Evolutionary conservation across 2,888 invertebrate genomes (phyloP).

Genomic region (Cantharis flavilabris): DNA sequence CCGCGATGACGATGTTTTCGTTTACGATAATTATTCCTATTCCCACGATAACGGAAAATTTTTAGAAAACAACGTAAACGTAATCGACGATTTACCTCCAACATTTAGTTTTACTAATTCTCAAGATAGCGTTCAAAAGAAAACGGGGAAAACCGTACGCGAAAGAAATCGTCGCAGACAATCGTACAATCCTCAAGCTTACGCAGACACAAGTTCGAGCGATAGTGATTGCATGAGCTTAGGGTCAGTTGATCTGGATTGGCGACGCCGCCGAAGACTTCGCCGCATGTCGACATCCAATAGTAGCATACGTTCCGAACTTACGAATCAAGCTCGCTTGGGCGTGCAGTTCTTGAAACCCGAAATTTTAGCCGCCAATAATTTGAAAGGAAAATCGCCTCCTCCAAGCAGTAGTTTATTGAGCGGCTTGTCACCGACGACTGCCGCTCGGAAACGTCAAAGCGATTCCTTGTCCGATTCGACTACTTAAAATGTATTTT

Average conservation of each 20-base stretch:
- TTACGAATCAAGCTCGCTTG: constrained; percentile 47
- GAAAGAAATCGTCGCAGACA: constrained; percentile 61
- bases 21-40: constrained; percentile 38
- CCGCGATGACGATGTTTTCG: constrained; percentile 41
- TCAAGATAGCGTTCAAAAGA: constrained; percentile 48
- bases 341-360: constrained; percentile 53
- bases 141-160: constrained; percentile 56
- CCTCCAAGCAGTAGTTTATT: constrained; percentile 61
- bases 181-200: constrained; percentile 63
- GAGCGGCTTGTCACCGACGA: constrained; percentile 62
- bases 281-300: constrained; percentile 52
- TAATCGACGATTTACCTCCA: constrained; percentile 48
- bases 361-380: constrained; percentile 43
- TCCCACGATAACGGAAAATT: constrained; percentile 19
- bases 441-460: constrained; percentile 51
- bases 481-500: constrained; percentile 46
- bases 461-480: constrained; percentile 50
- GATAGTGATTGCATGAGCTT: constrained; percentile 57
- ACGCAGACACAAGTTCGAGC: constrained; percentile 60
- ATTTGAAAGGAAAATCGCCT: constrained; percentile 54
- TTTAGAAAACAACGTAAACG: constrained; percentile 17
- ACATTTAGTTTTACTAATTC: constrained; percentile 60
- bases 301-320: constrained; percentile 53
- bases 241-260: constrained; percentile 55
- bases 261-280: constrained; percentile 50